Conservation (phyloP, 2,797 vertebrate species). For the Antrozous pallidus region DNA sequence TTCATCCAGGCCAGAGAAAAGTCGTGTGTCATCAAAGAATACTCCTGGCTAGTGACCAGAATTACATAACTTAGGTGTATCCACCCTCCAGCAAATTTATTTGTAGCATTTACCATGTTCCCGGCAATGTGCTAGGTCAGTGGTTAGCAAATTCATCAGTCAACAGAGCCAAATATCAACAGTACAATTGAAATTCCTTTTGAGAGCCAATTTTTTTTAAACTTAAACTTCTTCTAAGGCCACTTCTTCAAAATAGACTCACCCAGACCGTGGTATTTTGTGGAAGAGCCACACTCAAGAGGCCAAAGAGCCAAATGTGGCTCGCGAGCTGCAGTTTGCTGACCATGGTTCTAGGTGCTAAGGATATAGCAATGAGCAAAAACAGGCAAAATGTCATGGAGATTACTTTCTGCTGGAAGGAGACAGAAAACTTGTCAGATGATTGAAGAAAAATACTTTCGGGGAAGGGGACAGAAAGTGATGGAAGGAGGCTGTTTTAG, state of each 20-base stretch:
- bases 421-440: constrained; percentile 17
- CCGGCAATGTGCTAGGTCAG: neutral
- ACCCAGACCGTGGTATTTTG: too few relatives aligned
- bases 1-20: neutral
- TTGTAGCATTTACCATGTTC: neutral
- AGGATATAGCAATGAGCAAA: neutral
- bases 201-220: too few relatives aligned
- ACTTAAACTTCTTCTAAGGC: too few relatives aligned
- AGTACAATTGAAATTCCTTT: too few relatives aligned
- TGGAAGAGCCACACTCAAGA: too few relatives aligned
- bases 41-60: neutral
- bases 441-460: neutral
- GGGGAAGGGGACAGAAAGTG: neutral
- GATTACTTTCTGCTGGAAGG: neutral
- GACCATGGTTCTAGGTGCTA: neutral
- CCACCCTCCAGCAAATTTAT: neutral
- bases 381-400: neutral
- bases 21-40: neutral
- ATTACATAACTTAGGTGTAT: neutral
- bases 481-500: neutral
- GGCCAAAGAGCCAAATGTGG: too few relatives aligned
- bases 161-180: too few relatives aligned
- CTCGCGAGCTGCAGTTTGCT: too few relatives aligned
- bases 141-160: too few relatives aligned
- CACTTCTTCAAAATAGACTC: too few relatives aligned